A percentile compares a stretch with the other conserved stretches of the same genome.
These are phyloP conservation scores for Halcyon chelicuti DNA, from an alignment of 2,797 vertebrate species.

Conservation along the genomic window DNA sequence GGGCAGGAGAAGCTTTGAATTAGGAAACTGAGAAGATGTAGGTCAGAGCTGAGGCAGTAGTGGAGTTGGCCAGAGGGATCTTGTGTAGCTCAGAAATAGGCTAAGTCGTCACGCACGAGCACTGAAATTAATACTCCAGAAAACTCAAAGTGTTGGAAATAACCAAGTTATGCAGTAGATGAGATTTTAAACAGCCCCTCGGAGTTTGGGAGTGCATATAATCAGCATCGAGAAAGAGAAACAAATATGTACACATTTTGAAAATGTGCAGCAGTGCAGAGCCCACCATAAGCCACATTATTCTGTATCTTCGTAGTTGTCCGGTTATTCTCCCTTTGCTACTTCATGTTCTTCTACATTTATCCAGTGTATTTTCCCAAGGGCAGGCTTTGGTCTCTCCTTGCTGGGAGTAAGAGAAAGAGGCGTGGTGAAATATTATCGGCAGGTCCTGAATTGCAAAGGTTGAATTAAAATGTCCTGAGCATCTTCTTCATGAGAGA, in stretches of 20 bases:
- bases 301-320: conserved; percentile 6
- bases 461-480: conserved; percentile 1
- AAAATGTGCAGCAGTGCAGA: not conserved
- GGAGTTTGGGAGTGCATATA: not conserved
- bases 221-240: not conserved
- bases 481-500: not conserved
- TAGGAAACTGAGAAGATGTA: not conserved
- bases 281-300: not conserved
- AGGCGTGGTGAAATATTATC: not conserved
- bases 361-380: not conserved
- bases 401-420: not conserved
- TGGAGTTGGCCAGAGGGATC: not conserved
- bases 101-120: accelerated
- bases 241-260: not conserved
- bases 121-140: not conserved
- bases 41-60: conserved; percentile 17
- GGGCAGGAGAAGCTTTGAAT: not conserved
- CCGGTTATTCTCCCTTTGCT: conserved; percentile 18
- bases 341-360: conserved; percentile 21
- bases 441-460: not conserved
- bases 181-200: not conserved
- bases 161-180: not conserved
- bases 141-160: not conserved
- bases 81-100: not conserved
- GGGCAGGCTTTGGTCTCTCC: conserved; percentile 40